Conservation (phyloP, 1,140 invertebrate genomes). For the Pomacea maculata region DNA sequence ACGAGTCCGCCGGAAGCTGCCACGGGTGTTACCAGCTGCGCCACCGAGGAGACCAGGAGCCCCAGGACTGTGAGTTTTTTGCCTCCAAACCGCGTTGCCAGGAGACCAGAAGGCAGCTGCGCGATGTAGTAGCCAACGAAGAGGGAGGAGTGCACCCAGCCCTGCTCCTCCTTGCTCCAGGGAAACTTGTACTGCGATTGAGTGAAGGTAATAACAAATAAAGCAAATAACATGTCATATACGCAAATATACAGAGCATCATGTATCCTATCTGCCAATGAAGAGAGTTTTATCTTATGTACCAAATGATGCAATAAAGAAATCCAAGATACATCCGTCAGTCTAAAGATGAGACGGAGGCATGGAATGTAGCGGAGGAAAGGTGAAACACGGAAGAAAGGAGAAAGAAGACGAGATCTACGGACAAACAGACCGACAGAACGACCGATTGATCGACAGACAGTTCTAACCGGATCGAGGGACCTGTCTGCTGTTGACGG, state of each 20-base stretch:
- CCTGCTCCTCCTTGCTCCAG: slow-evolving; percentile 29
- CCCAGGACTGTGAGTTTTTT: slow-evolving; percentile 12
- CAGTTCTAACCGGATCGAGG: not conserved
- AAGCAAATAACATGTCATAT: not conserved
- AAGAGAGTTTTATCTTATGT: not conserved
- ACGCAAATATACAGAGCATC: not conserved
- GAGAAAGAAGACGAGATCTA: too few species aligned
- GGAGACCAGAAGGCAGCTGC: slow-evolving; percentile 22
- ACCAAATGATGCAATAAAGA: too few species aligned
- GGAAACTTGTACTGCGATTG: slow-evolving; percentile 5
- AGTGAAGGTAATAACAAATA: not conserved
- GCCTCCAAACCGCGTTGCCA: slow-evolving; percentile 20
- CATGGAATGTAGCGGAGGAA: too few species aligned
- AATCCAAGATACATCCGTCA: too few species aligned
- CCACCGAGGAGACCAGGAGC: slow-evolving; percentile 13
- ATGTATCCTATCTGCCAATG: not conserved
- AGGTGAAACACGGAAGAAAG: too few species aligned
- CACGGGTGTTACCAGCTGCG: slow-evolving; percentile 15
- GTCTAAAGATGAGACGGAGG: too few species aligned
- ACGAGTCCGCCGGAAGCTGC: slow-evolving; percentile 17
- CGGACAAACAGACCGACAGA: too few species aligned
- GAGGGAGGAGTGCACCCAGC: slow-evolving; percentile 26
- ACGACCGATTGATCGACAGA: too few species aligned
- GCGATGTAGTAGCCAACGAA: slow-evolving; percentile 31
- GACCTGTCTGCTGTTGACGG: not conserved